A percentile compares a stretch with the other conserved stretches of the same genome.
Evolutionary conservation across 2,113 vertebrate species (phyloP).

Genomic region (Crypturellus undulatus): DNA sequence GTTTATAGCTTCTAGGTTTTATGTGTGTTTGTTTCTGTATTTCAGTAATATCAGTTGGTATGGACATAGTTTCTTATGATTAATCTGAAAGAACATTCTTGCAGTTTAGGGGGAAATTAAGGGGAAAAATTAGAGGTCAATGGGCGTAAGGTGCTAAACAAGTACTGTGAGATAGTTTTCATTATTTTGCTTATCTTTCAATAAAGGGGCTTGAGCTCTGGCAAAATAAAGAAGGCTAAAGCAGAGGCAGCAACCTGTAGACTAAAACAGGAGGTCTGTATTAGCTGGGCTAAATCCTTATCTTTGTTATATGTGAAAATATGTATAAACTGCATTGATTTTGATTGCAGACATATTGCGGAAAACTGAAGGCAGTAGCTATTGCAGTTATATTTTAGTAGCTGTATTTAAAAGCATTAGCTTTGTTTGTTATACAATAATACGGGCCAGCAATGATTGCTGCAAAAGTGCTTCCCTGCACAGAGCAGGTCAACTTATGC

Average conservation of each 20-base stretch:
- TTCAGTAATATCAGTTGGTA: background rate
- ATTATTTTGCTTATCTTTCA: background rate
- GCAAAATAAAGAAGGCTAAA: background rate
- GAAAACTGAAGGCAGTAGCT: background rate
- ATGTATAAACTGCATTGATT: background rate
- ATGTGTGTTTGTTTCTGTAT: background rate
- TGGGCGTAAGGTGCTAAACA: background rate
- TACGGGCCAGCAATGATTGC: background rate
- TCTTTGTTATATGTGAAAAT: background rate
- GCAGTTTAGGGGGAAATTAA: background rate
- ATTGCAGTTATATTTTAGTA: background rate
- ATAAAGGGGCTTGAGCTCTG: background rate
- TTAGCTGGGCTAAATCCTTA: background rate
- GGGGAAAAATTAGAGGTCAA: background rate
- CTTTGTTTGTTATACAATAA: background rate
- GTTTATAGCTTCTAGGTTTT: background rate
- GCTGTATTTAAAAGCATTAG: background rate
- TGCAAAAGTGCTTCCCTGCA: background rate
- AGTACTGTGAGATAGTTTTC: background rate
- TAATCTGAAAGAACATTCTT: background rate
- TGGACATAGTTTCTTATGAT: background rate
- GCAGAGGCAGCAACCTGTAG: background rate
- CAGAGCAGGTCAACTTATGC: constrained; percentile 25
- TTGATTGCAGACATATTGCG: background rate
- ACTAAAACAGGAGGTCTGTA: background rate